phyloP scores from a whole-genome alignment of 2,888 invertebrate genomes.

The Conus canariensis region DNA sequence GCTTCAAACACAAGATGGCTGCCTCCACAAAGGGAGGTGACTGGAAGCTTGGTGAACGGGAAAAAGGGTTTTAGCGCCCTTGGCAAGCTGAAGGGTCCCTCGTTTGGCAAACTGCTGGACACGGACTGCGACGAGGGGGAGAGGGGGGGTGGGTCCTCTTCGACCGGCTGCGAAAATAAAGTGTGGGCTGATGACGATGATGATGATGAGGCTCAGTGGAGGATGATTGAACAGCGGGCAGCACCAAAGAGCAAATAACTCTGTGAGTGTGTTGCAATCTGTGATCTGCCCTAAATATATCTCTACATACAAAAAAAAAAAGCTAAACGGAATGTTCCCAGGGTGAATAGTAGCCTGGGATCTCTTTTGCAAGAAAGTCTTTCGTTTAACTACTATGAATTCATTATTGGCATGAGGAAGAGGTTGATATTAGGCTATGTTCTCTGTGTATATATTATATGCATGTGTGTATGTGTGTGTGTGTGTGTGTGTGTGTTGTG shows the following conservation, averaged over 20 bases:
- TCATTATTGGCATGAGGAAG: too few relatives aligned
- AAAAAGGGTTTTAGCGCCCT: not conserved
- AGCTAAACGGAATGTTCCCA: too few relatives aligned
- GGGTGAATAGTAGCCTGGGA: too few relatives aligned
- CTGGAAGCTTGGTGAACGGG: not conserved
- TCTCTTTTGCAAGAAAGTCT: too few relatives aligned
- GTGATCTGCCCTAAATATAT: too few relatives aligned
- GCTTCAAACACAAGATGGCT: constrained; percentile 21
- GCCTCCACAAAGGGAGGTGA: not conserved
- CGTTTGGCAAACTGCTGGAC: constrained; percentile 14
- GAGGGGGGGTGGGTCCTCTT: not conserved
- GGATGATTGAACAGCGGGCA: not conserved
- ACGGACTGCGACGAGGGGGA: not conserved
- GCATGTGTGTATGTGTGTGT: too few relatives aligned
- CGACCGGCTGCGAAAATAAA: not conserved
- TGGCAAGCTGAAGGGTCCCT: constrained; percentile 5
- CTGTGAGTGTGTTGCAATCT: too few relatives aligned
- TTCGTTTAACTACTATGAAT: too few relatives aligned
- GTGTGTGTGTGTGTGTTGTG: too few relatives aligned
- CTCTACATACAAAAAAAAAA: too few relatives aligned
- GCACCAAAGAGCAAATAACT: not conserved
- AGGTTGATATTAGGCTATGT: too few relatives aligned
- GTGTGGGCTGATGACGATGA: constrained; percentile 17
- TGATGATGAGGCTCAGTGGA: not conserved
- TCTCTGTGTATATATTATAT: too few relatives aligned